Evolutionary conservation across 2,797 vertebrate genomes (phyloP).

Genomic region (Microctenopoma steveboyesi): DNA sequence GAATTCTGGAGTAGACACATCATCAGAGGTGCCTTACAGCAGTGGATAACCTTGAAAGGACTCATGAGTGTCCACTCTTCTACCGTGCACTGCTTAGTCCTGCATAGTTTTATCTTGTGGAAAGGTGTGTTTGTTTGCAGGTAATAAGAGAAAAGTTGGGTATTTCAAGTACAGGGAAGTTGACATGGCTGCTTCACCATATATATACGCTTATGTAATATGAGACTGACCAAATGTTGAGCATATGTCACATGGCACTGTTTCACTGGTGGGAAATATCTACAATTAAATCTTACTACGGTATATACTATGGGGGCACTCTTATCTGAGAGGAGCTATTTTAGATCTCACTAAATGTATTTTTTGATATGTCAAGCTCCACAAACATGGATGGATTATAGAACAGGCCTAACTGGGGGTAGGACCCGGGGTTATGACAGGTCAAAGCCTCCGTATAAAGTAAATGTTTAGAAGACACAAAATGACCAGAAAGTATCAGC

Average conservation of each 20-base stretch:
- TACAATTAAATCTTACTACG: not conserved
- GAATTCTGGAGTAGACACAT: constrained; percentile 57
- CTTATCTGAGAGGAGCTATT: not conserved
- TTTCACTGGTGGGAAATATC: constrained; percentile 1
- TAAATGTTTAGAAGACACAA: too few relatives aligned
- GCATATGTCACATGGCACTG: not conserved
- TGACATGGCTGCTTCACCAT: not conserved
- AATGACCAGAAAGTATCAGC: too few relatives aligned
- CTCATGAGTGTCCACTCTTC: constrained; percentile 78
- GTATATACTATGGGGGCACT: too few relatives aligned
- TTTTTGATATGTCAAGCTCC: too few relatives aligned
- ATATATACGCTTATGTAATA: not conserved
- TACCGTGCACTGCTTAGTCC: constrained; percentile 60
- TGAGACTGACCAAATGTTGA: not conserved
- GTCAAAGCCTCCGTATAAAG: too few relatives aligned
- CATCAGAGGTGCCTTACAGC: constrained; percentile 77
- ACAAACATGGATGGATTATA: too few relatives aligned
- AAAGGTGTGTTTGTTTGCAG: constrained; percentile 25
- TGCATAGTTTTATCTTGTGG: constrained; percentile 20
- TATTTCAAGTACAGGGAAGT: not conserved
- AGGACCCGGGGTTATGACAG: too few relatives aligned
- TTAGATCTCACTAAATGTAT: too few relatives aligned
- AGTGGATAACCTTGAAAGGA: constrained; percentile 75
- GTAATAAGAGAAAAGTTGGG: not conserved
- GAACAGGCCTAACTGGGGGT: too few relatives aligned